Evolutionary conservation across 2,113 vertebrate genomes (phyloP).

Genomic region (Psammodynastes pulverulentus): DNA sequence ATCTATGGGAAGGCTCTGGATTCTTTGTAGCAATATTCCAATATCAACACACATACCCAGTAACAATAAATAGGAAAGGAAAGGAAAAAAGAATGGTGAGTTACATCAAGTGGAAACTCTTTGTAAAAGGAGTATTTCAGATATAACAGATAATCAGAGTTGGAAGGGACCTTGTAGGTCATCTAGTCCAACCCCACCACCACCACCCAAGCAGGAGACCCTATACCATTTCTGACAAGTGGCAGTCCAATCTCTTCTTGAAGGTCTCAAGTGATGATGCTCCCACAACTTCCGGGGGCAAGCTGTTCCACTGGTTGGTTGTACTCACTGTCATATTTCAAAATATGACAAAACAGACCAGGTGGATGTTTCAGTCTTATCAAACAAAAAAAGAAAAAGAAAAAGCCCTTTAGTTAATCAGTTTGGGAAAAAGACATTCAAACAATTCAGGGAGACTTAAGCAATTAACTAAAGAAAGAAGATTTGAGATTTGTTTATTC

Average conservation of each 20-base stretch:
- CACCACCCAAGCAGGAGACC: too few species aligned
- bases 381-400: background rate
- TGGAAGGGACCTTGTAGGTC: too few species aligned
- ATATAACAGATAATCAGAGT: too few species aligned
- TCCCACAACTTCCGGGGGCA: too few species aligned
- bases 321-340: too few species aligned
- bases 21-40: background rate
- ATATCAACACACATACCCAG: background rate
- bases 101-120: background rate
- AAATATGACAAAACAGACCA: background rate
- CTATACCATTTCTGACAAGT: too few species aligned
- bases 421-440: background rate
- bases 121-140: background rate
- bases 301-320: too few species aligned
- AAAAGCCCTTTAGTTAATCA: background rate
- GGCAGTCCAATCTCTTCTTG: too few species aligned
- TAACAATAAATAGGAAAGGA: background rate
- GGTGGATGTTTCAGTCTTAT: background rate
- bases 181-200: too few species aligned
- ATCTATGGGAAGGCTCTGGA: background rate
- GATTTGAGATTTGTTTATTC: background rate
- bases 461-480: background rate
- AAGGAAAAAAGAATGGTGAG: background rate
- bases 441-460: background rate
- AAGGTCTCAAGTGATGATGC: too few species aligned